phyloP scores from a whole-genome alignment of 2,888 invertebrate genomes.

The Aspidapion aeneum region DNA sequence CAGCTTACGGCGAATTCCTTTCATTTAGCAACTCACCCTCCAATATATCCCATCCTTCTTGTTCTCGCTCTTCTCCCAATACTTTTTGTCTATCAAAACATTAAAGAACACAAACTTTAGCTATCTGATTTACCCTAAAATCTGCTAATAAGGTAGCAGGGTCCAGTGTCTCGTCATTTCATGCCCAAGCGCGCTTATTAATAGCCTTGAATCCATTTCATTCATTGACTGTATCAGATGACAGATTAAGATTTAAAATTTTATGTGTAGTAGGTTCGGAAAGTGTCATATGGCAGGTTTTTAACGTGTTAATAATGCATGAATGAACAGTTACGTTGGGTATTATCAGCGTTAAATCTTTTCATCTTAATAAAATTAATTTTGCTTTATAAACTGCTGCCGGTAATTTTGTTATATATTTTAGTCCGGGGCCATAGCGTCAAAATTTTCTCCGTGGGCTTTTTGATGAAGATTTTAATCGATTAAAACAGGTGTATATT shows the following conservation, averaged over 20 bases:
- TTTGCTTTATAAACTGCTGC: no score
- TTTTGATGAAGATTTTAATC: no score
- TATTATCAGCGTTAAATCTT: no score
- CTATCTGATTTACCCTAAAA: not conserved
- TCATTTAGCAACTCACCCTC: not conserved
- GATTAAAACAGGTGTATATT: no score
- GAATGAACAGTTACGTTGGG: no score
- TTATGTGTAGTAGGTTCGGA: not conserved
- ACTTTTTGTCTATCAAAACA: not conserved
- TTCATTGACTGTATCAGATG: not conserved
- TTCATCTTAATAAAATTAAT: no score
- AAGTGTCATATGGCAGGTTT: not conserved
- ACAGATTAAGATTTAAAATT: not conserved
- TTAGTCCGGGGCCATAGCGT: no score
- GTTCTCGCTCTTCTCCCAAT: not conserved
- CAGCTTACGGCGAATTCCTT: conserved; percentile 10
- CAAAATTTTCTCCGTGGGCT: no score
- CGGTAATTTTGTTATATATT: no score
- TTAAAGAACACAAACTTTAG: not conserved
- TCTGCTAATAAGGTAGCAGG: not conserved
- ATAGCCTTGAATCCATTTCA: conserved; percentile 28
- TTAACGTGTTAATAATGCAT: not conserved
- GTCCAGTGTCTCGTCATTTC: conserved; percentile 42
- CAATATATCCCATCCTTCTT: not conserved
- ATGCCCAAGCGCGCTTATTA: conserved; percentile 44